Evolutionary conservation across 2,113 vertebrate genomes (phyloP), one percentile per base, ranked within the genome.

Genomic region (Zootoca vivipara): DNA sequence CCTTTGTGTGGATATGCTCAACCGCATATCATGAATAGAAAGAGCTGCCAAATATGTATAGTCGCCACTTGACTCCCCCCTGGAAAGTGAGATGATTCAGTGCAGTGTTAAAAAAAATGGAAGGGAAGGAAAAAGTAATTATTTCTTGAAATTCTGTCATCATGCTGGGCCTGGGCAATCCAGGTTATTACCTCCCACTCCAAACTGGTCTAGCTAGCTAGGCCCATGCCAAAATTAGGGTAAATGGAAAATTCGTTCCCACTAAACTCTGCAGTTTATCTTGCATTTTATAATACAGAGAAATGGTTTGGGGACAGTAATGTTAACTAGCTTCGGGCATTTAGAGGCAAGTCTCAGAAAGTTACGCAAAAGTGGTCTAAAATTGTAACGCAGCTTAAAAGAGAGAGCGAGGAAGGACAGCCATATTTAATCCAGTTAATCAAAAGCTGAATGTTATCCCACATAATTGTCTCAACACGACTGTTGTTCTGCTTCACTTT

Each of bases 401-500:
- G 46, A 52, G 35, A 18, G 38, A 74, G 35, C 26, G 9, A 35
- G 18, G 30, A 88, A 75, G 77, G 56, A 46, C 67, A 88, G 26
- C 72, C 30, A 64, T 64, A 83, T 5, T 22, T 87, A 20, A 62
- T 0, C 0, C 88, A 38, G 16, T 56, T 93, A 78, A 69, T 28
- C n/a, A 83, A 7, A 33, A 10, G 40, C 82, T 90, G 82, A 33
- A 84, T 87, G 33, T 87, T 80, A 80, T 70, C 20, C 78, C 65
- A 69, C 33, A 70, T 86, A 70, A 72, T 75, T 70, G 65, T 33
- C 33, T 74, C 46, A 74, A 87, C 52, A 33, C 64, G 70, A 52
- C 74, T 82, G 72, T 62, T n/a, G 62, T 78, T 89, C 86, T 3
- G 62, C 90, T 91, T 93, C 58, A 70, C 72, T 87, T n/a, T 87